Evolutionary conservation across 2,797 vertebrate species (phyloP), one percentile per base, ranked within the genome.

Genomic region (Falco columbarius): DNA sequence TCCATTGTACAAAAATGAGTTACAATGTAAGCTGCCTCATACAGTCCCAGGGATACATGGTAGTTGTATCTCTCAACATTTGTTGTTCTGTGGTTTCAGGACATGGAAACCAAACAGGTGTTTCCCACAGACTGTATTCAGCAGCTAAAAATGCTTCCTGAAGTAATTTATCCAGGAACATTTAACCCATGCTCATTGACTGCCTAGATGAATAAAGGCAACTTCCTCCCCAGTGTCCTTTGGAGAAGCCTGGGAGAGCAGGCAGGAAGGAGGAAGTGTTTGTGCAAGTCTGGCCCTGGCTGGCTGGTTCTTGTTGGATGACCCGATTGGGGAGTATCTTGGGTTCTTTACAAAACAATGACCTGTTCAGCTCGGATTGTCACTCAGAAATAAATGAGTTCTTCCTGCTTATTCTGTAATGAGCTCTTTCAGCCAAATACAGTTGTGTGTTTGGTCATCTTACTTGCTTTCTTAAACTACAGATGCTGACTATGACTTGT

Each of bases 121-220:
- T 90, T 97, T 96, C 92, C 96, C 89, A 70, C 54, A 36, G 81
- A 1, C 88, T 68, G 21, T 26, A 7, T 7, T 92, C 66, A 75
- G 81, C 90, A 86, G 88, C 88, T 75, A 1, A 26, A 91, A 76
- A 40, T 49, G 72, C 61, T 94, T 96, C 95, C 96, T 94, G 95
- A 2, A 59, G 47, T 34, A 2, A 59, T 73, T 94, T 63, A 56
- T 42, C 30, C 0, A 15, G 93, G 40, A 89, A 51, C 58, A 4
- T 52, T 79, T 34, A 26, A 34, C 40, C 44, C 81, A 9, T 0
- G 2, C 34, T 91, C 82, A 10, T 5, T 62, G 82, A 16, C 44
- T 38, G 86, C 5, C 38, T 10, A 7, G 26, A 4, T 73, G 89
- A 93, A 79, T 80, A 7, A 40, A 29, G 29, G 73, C 83, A 63